Conservation (phyloP, 1,140 invertebrate genomes). For the Vollenhovia emeryi region DNA sequence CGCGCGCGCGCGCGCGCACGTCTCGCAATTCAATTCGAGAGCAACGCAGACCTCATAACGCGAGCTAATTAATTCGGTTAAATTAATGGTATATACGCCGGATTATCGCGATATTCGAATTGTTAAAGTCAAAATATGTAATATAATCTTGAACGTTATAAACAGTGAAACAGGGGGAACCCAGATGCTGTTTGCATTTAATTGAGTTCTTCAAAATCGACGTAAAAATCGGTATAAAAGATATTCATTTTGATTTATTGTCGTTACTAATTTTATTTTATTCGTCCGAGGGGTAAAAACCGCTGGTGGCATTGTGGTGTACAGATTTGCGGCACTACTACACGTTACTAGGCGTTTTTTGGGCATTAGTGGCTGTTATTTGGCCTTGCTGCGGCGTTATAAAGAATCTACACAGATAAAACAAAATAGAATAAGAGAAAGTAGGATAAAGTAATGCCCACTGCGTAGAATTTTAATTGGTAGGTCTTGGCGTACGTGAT, state of each 20-base stretch:
- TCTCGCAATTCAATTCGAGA: slow-evolving; percentile 22
- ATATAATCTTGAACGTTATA: slow-evolving; percentile 1
- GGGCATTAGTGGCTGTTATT: no score
- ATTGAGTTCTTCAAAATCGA: neutral
- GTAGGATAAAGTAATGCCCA: no score
- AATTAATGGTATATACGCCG: neutral
- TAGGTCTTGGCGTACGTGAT: no score
- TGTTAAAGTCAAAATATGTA: neutral
- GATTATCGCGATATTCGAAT: neutral
- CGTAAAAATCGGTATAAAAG: neutral
- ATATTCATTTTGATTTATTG: neutral
- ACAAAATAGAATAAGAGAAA: neutral
- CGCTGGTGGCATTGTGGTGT: no score
- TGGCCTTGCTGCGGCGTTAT: no score
- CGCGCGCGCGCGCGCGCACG: neutral
- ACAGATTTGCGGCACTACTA: no score
- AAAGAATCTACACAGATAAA: no score
- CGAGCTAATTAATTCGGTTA: slow-evolving; percentile 7
- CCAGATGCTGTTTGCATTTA: neutral
- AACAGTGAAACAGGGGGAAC: neutral
- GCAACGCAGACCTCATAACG: neutral
- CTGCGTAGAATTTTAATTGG: no score
- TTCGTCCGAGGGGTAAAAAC: no score
- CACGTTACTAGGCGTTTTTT: no score
- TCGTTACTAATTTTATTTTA: neutral